Base-by-base conservation (phyloP, 2,113 vertebrate species). In the Hypomesus transpacificus region DNA sequence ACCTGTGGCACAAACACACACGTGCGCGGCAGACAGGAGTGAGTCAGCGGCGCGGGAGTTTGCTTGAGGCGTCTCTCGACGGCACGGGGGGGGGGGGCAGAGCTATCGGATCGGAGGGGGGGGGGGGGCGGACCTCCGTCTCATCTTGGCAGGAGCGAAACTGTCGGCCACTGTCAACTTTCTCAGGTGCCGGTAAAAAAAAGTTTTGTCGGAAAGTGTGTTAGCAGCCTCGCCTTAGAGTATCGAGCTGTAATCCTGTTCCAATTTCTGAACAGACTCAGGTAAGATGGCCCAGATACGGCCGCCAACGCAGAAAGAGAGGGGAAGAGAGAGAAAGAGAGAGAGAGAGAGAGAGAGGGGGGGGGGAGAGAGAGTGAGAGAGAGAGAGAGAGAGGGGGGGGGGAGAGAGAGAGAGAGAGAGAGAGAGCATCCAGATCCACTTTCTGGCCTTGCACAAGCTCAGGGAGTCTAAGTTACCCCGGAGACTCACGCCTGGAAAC, bases 1-100 rank as follows among this genome's bases (percentile, higher is more conserved):
- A 98, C 93, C 97, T 99, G 87, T 53, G 58, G 77, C 54, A 62
- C 2, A 14, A 14, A 58, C 17, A 70, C n/a, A 50, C 22, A 66
- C 16, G 16, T n/a, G 3, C 14, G 8, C 18, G 4, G 24, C 58
- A 59, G 2, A 59, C 58, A 11, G 57, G 3, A 6, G 0, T 28
- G 14, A 28, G 59, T 18, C 59, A 61, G 14, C 21, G 14, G n/a
- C 21, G 9, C 20, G 21, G 14, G 13, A 11, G 8, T 1, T 20
- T 59, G n/a, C 17, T 5, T 7, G 31, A 34, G 31, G 31, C 31
- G 3, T 60, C 17, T 17, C 53, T 56, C n/a, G 53, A 18, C 17
- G 16, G 5, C 39, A 2, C 39, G 5, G 5, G 39, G 13, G 39
- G 5, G 5, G 39, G 13, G 39, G 39, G 1, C 39, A 46, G 39